Percentiles rank a stretch among this genome's conserved stretches.
phyloP scores from a whole-genome alignment of 2,888 invertebrate genomes.

The Polylopha cassiicola region DNA sequence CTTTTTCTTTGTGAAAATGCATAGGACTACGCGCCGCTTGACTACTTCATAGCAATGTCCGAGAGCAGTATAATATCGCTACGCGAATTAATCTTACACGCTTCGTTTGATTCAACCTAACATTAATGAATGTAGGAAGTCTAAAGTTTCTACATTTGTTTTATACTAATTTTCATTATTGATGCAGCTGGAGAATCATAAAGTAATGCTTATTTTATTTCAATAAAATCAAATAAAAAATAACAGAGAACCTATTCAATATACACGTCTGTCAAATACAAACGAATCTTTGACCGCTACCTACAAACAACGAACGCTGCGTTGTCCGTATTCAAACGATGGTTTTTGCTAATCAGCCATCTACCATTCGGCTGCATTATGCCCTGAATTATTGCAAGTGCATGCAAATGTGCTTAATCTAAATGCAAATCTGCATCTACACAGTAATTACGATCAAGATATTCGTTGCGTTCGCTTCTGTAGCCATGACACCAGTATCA shows the following conservation, averaged over 20 bases:
- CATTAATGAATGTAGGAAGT: not conserved
- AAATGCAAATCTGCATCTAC: slow-evolving; percentile 55
- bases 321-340: slow-evolving; percentile 28
- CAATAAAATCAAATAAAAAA: no score
- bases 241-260: no score
- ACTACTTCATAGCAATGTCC: no score
- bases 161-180: no score
- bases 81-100: no score
- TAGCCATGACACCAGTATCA: slow-evolving; percentile 14
- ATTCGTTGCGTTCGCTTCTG: slow-evolving; percentile 35
- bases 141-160: not conserved
- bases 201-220: no score
- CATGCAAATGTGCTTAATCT: slow-evolving; percentile 61
- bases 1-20: slow-evolving; percentile 7
- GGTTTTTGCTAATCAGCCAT: slow-evolving; percentile 60
- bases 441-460: slow-evolving; percentile 62
- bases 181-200: no score
- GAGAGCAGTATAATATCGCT: no score
- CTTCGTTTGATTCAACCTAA: no score
- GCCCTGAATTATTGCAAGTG: slow-evolving; percentile 49
- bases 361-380: slow-evolving; percentile 33
- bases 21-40: slow-evolving; percentile 10
- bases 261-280: not conserved
- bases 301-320: slow-evolving; percentile 14
- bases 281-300: slow-evolving; percentile 2